Evolutionary conservation across 1,140 invertebrate genomes (phyloP).

Genomic region (Bombus sibiricus): DNA sequence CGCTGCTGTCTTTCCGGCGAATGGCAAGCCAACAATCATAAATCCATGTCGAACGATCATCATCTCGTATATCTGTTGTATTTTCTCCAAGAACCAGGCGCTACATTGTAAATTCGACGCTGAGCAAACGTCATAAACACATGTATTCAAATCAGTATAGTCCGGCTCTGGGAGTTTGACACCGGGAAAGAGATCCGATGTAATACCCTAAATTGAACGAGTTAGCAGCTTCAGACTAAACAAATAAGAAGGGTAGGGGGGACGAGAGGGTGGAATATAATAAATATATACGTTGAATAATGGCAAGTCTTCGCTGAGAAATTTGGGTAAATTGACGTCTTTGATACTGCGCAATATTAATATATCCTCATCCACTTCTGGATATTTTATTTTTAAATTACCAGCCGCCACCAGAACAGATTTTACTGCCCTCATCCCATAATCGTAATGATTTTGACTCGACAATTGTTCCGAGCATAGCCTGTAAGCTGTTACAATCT

Average conservation of each 20-base stretch:
- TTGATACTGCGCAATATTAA: slow-evolving; percentile 94
- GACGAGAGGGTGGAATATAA: background rate
- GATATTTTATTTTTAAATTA: slow-evolving; percentile 94
- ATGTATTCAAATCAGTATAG: slow-evolving; percentile 84
- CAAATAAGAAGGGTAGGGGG: background rate
- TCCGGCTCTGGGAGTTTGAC: slow-evolving; percentile 89
- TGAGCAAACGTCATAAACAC: slow-evolving; percentile 86
- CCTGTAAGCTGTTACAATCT: slow-evolving; percentile 97
- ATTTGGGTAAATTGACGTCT: slow-evolving; percentile 97
- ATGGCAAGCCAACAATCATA: slow-evolving; percentile 96
- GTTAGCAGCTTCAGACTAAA: background rate
- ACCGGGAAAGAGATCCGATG: slow-evolving; percentile 95
- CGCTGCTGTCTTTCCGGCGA: slow-evolving; percentile 92
- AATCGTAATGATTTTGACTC: slow-evolving; percentile 98
- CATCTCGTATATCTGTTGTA: slow-evolving; percentile 97
- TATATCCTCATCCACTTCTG: slow-evolving; percentile 91
- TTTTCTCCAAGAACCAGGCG: slow-evolving; percentile 93
- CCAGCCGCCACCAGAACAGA: slow-evolving; percentile 95
- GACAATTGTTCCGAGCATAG: slow-evolving; percentile 97
- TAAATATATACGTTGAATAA: slow-evolving; percentile 86
- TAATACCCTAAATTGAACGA: slow-evolving; percentile 88
- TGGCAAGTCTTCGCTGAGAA: slow-evolving; percentile 93
- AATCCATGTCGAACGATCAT: slow-evolving; percentile 95
- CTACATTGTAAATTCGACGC: slow-evolving; percentile 92
- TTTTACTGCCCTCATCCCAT: slow-evolving; percentile 95